Percentiles rank a stretch among this genome's conserved stretches.
Evolutionary conservation across 2,888 invertebrate genomes (phyloP).

Genomic region (Metallyticus violacea): DNA sequence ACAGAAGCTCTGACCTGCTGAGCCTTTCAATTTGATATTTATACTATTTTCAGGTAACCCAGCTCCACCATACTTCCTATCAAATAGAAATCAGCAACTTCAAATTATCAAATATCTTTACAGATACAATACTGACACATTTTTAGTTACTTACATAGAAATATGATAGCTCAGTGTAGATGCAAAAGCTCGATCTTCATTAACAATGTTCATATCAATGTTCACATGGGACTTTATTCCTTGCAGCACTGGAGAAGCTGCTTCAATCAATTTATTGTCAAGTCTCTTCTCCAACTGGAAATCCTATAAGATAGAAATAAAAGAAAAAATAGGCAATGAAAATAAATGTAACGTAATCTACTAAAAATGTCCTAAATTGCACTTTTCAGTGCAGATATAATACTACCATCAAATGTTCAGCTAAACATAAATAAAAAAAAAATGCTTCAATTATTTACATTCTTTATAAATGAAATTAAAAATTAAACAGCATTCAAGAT

Average conservation of each 20-base stretch:
- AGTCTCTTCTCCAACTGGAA: constrained; percentile 82
- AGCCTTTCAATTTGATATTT: constrained; percentile 80
- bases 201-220: constrained; percentile 77
- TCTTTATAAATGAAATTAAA: too few species aligned
- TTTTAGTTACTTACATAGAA: constrained; percentile 69
- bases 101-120: too few species aligned
- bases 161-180: constrained; percentile 93
- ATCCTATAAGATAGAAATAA: constrained; percentile 54
- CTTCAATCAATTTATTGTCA: constrained; percentile 74
- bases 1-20: constrained; percentile 98
- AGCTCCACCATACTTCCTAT: constrained; percentile 79
- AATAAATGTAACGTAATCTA: too few species aligned
- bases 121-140: not conserved
- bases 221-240: constrained; percentile 66
- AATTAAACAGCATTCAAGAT: too few species aligned
- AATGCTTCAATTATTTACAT: too few species aligned
- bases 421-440: too few species aligned
- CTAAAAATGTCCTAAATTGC: too few species aligned
- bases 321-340: not conserved
- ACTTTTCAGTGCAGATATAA: too few species aligned
- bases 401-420: too few species aligned
- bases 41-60: constrained; percentile 82
- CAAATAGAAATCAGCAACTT: constrained; percentile 31
- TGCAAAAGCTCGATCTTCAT: constrained; percentile 90
- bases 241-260: constrained; percentile 69